These are phyloP conservation scores for Sarcophaga peregrina DNA, from an alignment of 1,140 invertebrate species.

Conservation along the genomic window DNA sequence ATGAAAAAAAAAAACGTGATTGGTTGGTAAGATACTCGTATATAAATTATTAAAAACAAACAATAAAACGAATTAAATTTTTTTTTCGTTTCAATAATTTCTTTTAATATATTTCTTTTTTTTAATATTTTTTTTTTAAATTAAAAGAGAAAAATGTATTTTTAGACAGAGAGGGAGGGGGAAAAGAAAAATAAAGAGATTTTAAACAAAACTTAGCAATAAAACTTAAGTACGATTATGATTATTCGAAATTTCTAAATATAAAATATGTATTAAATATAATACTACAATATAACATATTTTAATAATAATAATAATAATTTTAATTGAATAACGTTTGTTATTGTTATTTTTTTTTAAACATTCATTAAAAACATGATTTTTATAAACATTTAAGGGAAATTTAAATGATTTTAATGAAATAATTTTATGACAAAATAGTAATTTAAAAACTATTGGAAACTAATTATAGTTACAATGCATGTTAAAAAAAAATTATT, in stretches of 20 bases:
- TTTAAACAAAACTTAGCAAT: too few relatives aligned
- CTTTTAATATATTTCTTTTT: neutral
- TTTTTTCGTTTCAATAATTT: neutral
- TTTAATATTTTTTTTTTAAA: neutral
- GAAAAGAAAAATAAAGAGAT: too few relatives aligned
- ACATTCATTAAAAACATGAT: too few relatives aligned
- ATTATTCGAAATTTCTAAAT: neutral
- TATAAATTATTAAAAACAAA: neutral
- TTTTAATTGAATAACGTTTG: too few relatives aligned
- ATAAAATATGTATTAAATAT: neutral
- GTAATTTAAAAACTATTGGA: too few relatives aligned
- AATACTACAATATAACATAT: neutral
- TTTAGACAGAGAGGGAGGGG: neutral
- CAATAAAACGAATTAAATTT: neutral
- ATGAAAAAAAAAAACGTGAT: slow-evolving; percentile 4
- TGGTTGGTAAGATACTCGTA: neutral
- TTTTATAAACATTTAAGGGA: too few relatives aligned
- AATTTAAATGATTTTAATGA: too few relatives aligned
- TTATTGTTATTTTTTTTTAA: too few relatives aligned
- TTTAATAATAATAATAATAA: too few relatives aligned
- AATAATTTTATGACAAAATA: too few relatives aligned
- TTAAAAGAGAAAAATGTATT: neutral
- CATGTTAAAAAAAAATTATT: too few relatives aligned
- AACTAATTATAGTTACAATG: too few relatives aligned
- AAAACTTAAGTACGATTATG: neutral